Base-by-base conservation (phyloP, 2,888 invertebrate genomes). In the Pyrocoelia pectoralis region DNA sequence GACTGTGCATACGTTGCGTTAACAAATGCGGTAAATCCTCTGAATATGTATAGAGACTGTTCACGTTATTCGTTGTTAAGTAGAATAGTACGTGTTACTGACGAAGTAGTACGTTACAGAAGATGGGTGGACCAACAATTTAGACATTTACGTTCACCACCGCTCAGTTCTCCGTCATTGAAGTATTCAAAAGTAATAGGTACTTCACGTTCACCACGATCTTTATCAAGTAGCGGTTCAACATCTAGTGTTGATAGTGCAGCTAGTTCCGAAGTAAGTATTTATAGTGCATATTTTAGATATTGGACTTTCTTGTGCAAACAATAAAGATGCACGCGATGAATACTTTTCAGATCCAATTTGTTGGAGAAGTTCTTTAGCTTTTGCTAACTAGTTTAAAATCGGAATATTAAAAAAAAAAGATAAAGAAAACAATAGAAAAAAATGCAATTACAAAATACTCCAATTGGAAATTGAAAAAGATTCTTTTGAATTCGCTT, bases 1-100 rank as follows among this genome's bases (percentile, higher is more conserved):
- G 97, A 97, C 83, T 95, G 95, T 85, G 98, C 98, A 65, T 98
- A 94, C 83, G 88, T 91, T 67, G 89, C 90, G 73, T 86, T 96
- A 73, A 88, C 90, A 73, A 90, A 90, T 80, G 92, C 92, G 67
- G 90, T 91, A 67, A 89, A 77, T 68, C 80, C 81, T 10, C 75
- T 83, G 40, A 83, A 84, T 70, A 79, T 81, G 67, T 82, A 81
- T 73, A 84, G 86, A 73, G 86, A 89, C 72, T 84, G 84, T 67
- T 81, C 82, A 63, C 82, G 83, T 24, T 83, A 84, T 75, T 86
- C 87, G 68, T 92, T 94, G 82, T 86, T 98, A 73, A 97, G 96
- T 38, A 90, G 97, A 74, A 93, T 98, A 72, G 88, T 98, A 74
- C 89, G 94, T 74, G 92, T 98, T 61, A 95, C 97, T 46, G 96